Evolutionary conservation across 2,113 vertebrate species (phyloP), one percentile per base, ranked within the genome.

Genomic region (Colius striatus): DNA sequence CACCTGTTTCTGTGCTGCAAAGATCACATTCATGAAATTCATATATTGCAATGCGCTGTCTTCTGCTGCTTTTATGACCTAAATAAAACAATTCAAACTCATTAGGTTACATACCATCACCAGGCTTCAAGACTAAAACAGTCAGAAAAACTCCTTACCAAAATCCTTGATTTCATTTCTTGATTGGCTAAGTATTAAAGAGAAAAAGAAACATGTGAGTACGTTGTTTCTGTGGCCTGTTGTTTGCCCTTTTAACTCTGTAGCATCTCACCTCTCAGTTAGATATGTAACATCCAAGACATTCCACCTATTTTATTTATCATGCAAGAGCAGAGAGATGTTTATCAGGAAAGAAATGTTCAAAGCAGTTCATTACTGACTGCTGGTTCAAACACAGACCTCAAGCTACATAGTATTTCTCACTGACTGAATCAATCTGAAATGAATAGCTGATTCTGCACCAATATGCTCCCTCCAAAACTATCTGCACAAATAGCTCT

Each of bases 11-110:
- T 99, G 99, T 29, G 99, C 99, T 5, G 99, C 99, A 12, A 99
- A 99, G 97, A 99, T 99, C 71, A 99, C 99, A 13, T 99, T 99
- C 99, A 99, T 99, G 96, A 99, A 99, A 97, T 99, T 99, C 99
- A 99, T 99, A 71, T 99, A 99, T 81, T 99, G 99, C 47, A 98
- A 72, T 1, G 99, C 98, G 3, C 98, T 99, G 97, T 99, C 99
- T 75, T 99, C 99, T 5, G 99, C 99, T 12, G 99, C 99, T 98
- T 99, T 99, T 54, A 99, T 98, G 77, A 99, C 99, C 99, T 99
- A 73, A 50, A 74, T 34, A 91, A 87, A 93, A 25, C 43, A 91
- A 94, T 19, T 10, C 30, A 84, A 2, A 76, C 8, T 23, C 25
- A 3, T 96, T 75, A 93, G 72, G 51, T 47, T 80, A 74, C 7